Conservation (phyloP, 2,797 vertebrate species). For the Clarias platycephalus region DNA sequence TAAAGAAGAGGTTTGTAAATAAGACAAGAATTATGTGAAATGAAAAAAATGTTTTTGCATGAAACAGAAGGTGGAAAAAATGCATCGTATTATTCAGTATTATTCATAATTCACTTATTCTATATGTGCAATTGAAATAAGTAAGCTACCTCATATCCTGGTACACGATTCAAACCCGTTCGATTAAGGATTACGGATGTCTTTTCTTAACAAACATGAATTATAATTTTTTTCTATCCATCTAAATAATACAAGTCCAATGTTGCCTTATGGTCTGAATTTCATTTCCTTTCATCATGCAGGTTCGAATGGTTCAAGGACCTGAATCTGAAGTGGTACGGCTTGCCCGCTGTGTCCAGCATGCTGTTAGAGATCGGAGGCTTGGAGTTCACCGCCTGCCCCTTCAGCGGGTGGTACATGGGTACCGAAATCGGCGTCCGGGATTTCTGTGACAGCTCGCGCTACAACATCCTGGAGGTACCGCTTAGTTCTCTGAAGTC, state of each 20-base stretch:
- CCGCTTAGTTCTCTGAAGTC: background rate
- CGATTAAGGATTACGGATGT: background rate
- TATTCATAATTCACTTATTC: background rate
- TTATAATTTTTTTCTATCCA: background rate
- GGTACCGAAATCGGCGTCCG: constrained; percentile 97
- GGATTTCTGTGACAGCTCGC: constrained; percentile 94
- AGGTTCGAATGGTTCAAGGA: constrained; percentile 96
- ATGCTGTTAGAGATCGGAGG: constrained; percentile 95
- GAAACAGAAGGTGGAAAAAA: background rate
- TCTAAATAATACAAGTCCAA: background rate
- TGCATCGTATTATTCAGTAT: background rate
- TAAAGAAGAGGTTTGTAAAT: too few species aligned
- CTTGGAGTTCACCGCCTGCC: constrained; percentile 91
- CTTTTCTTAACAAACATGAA: background rate
- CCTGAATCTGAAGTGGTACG: constrained; percentile 92
- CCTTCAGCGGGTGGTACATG: constrained; percentile 99
- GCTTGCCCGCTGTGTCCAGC: constrained; percentile 90
- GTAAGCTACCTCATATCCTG: background rate
- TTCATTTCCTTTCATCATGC: background rate
- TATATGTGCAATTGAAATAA: background rate
- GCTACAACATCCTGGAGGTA: constrained; percentile 98
- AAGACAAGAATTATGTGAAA: background rate
- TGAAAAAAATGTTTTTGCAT: background rate
- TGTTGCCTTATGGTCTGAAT: background rate
- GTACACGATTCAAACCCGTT: background rate